Base-by-base conservation (phyloP, 2,113 vertebrate genomes). In the Oryzias javanicus region DNA sequence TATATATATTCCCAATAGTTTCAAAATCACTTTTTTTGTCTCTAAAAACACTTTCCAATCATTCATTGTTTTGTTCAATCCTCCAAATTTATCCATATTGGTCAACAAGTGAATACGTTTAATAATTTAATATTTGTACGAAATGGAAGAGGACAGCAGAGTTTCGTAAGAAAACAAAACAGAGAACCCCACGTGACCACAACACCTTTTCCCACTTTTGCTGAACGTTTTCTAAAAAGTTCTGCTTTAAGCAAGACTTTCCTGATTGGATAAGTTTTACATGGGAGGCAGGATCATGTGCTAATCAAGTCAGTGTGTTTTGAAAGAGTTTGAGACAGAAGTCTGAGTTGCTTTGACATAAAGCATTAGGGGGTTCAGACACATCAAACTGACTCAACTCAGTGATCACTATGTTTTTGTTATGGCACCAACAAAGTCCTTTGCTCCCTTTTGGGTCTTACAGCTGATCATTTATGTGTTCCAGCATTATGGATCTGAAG, bases 391-490 rank as follows among this genome's bases (percentile, higher is more conserved):
- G 48, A 62, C 40, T 35, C 20, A 62, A 66, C 63, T 66, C 58
- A 46, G 1, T 54, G 4, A 59, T 55, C 29, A 35, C 40, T 20
- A 45, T 49, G 57, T 53, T 56, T 69, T 60, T 70, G 44, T 51
- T 60, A 78, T 69, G 60, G 6, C 69, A 49, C 68, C 15, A 15
- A 51, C 71, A 62, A 51, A 64, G 14, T n/a, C 61, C 55, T 40
- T 19, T 60, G 29, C 59, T 72, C 72, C 61, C 64, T 40, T 49
- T 52, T 45, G 67, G 25, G 74, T 42, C 55, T 41, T 52, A 22
- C 14, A 44, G 25, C 73, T 80, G 74, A 86, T 86, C 81, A 79
- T 80, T 72, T 80, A 70, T 44, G 46, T 47, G 46, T 80, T 63
- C 24, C 46, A 51, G 58, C 52, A 52, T 72, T 81, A 76, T 67